Conservation (phyloP, 2,888 invertebrate genomes). For the Archips crataeganus region DNA sequence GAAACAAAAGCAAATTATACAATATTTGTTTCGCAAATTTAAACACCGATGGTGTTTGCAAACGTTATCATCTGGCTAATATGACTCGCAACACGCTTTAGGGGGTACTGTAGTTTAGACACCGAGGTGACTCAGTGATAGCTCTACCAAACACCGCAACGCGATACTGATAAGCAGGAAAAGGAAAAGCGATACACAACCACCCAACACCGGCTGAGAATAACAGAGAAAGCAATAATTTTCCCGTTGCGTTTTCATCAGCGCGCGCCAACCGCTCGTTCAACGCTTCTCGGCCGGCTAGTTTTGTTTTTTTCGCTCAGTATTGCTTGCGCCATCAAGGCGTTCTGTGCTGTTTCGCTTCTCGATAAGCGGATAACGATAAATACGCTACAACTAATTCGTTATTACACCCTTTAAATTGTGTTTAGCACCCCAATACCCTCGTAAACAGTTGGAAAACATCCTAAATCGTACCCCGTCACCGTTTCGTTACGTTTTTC, state of each 20-base stretch:
- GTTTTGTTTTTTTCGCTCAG: constrained; percentile 74
- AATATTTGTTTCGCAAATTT: constrained; percentile 28
- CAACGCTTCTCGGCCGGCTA: constrained; percentile 55
- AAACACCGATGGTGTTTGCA: constrained; percentile 37
- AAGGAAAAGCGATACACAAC: constrained; percentile 54
- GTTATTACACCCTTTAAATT: constrained; percentile 55
- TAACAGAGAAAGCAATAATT: constrained; percentile 64
- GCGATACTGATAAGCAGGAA: constrained; percentile 51
- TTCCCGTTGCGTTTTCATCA: constrained; percentile 67
- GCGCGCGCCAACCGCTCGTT: constrained; percentile 50
- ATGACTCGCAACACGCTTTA: constrained; percentile 39
- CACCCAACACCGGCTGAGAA: constrained; percentile 46
- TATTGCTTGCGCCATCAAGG: constrained; percentile 70
- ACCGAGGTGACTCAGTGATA: constrained; percentile 57
- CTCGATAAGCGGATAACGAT: constrained; percentile 52
- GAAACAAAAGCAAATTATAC: constrained; percentile 25
- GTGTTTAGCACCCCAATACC: constrained; percentile 54
- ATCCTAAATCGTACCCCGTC: constrained; percentile 46
- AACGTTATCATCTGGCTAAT: constrained; percentile 32
- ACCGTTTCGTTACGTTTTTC: constrained; percentile 39
- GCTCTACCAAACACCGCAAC: constrained; percentile 51
- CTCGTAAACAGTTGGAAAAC: constrained; percentile 46
- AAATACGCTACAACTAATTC: constrained; percentile 58
- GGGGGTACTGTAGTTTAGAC: constrained; percentile 46
- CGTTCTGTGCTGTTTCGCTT: constrained; percentile 61